These are phyloP conservation scores for Ornithoptera alexandrae DNA, from an alignment of 2,888 invertebrate genomes.

Conservation along the genomic window DNA sequence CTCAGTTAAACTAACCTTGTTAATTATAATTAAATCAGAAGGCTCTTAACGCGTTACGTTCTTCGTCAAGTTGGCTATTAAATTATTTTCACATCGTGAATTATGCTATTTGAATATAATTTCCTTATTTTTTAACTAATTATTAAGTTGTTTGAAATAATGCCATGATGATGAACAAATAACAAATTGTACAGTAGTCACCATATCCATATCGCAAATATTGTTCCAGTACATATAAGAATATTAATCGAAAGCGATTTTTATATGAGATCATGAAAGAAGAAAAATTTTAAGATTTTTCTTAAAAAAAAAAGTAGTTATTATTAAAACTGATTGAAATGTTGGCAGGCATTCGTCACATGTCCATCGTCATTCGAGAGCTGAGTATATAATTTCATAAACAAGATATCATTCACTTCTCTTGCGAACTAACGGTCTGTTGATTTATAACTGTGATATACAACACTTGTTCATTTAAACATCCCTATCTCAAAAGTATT, in stretches of 20 bases:
- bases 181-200: neutral
- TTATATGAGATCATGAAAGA: neutral
- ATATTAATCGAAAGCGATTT: no score
- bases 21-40: slow-evolving; percentile 14
- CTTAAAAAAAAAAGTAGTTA: neutral
- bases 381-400: slow-evolving; percentile 17
- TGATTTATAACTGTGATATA: slow-evolving; percentile 8
- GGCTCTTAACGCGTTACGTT: neutral
- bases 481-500: neutral
- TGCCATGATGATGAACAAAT: neutral
- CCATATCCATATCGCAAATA: no score
- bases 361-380: slow-evolving; percentile 12
- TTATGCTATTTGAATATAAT: neutral
- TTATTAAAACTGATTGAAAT: slow-evolving; percentile 6
- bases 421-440: slow-evolving; percentile 3
- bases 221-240: no score
- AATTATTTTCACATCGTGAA: neutral
- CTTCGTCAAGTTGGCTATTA: neutral
- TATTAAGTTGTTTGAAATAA: neutral
- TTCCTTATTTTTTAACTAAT: neutral
- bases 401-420: slow-evolving; percentile 19
- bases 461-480: slow-evolving; percentile 3
- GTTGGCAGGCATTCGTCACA: slow-evolving; percentile 8
- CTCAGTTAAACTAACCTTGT: slow-evolving; percentile 14
- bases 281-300: neutral